These are phyloP conservation scores for Gobio gobio DNA, from an alignment of 2,113 vertebrate species.

Conservation along the genomic window DNA sequence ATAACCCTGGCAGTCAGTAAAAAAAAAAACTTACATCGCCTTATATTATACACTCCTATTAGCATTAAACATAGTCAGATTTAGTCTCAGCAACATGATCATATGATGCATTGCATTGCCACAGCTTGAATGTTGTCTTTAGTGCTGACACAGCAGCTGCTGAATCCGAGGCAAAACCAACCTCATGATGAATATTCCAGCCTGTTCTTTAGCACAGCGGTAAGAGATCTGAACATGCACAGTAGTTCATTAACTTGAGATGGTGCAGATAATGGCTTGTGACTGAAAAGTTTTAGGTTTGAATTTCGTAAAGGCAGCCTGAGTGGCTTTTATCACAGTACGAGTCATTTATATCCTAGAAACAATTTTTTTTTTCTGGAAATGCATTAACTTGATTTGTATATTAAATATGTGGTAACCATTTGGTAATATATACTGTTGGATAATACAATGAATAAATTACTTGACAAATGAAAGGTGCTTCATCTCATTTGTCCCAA, in stretches of 20 bases:
- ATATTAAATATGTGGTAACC: no score
- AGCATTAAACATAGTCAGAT: not conserved
- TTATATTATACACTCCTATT: no score
- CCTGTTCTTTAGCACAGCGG: not conserved
- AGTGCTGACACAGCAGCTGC: constrained; percentile 11
- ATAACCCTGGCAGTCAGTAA: no score
- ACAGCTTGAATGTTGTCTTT: not conserved
- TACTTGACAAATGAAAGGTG: no score
- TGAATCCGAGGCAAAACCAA: not conserved
- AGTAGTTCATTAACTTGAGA: not conserved
- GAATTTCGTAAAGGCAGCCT: not conserved
- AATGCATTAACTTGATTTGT: no score
- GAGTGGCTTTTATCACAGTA: not conserved
- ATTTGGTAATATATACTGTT: no score
- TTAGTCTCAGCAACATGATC: not conserved
- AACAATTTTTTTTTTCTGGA: no score
- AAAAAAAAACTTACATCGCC: no score
- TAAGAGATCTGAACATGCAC: not conserved
- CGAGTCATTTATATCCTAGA: not conserved
- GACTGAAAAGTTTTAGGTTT: not conserved
- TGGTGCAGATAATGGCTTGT: not conserved
- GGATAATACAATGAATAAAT: no score
- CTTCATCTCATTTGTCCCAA: not conserved
- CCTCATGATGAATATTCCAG: not conserved
- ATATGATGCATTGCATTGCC: not conserved